Conservation (phyloP, 2,797 vertebrate genomes). For the Myotis findleyi region DNA sequence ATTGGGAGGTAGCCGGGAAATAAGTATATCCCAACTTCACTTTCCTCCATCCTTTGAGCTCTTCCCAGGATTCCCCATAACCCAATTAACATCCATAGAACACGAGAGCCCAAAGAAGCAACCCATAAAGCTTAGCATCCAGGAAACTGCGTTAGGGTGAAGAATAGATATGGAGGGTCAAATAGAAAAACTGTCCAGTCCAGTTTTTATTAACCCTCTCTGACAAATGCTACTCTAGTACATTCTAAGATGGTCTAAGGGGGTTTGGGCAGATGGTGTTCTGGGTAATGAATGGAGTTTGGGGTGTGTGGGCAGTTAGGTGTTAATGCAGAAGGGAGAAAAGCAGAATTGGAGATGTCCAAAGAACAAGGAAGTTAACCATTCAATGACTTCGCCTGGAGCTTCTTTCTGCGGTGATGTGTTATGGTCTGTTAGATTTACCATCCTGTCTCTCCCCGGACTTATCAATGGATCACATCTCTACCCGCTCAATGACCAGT, state of each 20-base stretch:
- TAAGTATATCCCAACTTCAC: background rate
- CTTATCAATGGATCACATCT: slow-evolving; percentile 25
- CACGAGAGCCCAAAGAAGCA: background rate
- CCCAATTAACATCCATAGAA: background rate
- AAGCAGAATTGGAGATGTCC: background rate
- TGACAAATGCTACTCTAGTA: background rate
- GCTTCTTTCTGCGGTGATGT: rapidly evolving
- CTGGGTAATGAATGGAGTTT: background rate
- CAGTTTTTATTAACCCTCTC: background rate
- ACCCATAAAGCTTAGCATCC: background rate
- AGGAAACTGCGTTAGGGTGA: background rate
- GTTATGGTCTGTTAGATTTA: background rate
- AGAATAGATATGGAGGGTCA: background rate
- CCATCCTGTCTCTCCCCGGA: background rate
- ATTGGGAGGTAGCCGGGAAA: background rate
- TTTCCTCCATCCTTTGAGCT: background rate
- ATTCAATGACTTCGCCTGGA: background rate
- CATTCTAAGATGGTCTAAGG: background rate
- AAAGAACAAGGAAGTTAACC: background rate
- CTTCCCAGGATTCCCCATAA: background rate
- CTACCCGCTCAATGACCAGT: background rate
- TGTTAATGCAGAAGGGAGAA: background rate
- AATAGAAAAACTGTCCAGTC: background rate
- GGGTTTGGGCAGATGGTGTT: background rate
- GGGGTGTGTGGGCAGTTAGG: background rate